Evolutionary conservation across 2,888 invertebrate genomes (phyloP).

Genomic region (Harmothoe impar): DNA sequence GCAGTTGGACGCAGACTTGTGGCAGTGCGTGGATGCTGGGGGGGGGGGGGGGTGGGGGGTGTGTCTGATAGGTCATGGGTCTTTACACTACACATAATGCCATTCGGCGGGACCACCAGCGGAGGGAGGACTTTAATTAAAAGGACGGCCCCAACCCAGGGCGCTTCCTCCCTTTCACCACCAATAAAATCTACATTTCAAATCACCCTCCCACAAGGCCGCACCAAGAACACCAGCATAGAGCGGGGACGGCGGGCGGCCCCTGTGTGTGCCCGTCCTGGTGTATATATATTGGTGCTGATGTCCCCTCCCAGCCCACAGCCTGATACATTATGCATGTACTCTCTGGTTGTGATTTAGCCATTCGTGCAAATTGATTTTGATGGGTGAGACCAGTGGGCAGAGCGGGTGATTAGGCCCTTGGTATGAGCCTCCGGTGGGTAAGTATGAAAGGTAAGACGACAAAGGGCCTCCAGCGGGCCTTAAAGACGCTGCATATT

Average conservation of each 20-base stretch:
- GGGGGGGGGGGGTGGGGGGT: too few species aligned
- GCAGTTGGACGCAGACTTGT: too few species aligned
- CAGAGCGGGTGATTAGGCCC: neutral
- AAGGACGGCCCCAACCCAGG: neutral
- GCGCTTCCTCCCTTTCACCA: constrained; percentile 9
- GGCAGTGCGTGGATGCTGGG: too few species aligned
- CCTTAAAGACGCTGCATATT: too few species aligned
- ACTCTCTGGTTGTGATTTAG: neutral
- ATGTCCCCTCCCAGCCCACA: neutral
- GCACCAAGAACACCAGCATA: neutral
- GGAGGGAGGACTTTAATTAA: constrained; percentile 4
- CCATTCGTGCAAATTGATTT: constrained; percentile 39
- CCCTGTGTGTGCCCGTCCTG: neutral
- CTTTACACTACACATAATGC: neutral
- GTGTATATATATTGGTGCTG: neutral
- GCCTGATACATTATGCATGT: constrained; percentile 34
- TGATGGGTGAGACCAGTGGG: neutral
- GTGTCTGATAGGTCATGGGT: neutral
- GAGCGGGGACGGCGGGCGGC: neutral
- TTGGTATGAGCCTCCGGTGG: too few species aligned
- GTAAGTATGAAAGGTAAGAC: too few species aligned
- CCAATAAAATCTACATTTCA: constrained; percentile 42
- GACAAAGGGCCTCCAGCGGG: too few species aligned
- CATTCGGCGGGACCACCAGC: neutral
- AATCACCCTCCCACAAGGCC: neutral